Conservation (phyloP, 2,888 invertebrate genomes). For the Drosophila macrospina region DNA sequence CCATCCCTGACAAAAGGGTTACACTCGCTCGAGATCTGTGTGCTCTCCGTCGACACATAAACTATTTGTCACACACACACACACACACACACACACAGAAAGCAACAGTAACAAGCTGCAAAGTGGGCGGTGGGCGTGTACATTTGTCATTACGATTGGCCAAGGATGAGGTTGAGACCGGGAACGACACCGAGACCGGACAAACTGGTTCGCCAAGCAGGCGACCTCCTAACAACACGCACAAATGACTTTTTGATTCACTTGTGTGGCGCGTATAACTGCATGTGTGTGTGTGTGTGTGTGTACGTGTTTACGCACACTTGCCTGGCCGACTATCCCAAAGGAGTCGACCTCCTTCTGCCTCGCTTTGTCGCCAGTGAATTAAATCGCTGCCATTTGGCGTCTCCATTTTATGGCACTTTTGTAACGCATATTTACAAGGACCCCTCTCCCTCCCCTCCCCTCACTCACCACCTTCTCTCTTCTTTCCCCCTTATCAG, state of each 20-base stretch:
- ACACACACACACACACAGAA: slow-evolving; percentile 26
- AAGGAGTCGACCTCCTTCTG: slow-evolving; percentile 52
- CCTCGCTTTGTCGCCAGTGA: slow-evolving; percentile 19
- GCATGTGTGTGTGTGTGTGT: slow-evolving; percentile 2
- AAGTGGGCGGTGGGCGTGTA: slow-evolving; percentile 74
- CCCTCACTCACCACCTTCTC: not conserved
- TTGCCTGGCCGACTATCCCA: slow-evolving; percentile 49
- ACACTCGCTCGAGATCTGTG: slow-evolving; percentile 20
- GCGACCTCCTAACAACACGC: slow-evolving; percentile 42
- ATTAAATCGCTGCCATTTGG: slow-evolving; percentile 68
- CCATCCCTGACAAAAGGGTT: slow-evolving; percentile 45
- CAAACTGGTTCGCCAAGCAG: slow-evolving; percentile 56
- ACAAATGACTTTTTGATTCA: slow-evolving; percentile 79
- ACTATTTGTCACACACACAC: slow-evolving; percentile 56
- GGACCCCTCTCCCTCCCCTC: slow-evolving; percentile 25
- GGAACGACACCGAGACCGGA: slow-evolving; percentile 44
- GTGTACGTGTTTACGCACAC: slow-evolving; percentile 21
- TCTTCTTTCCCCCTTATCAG: slow-evolving; percentile 46
- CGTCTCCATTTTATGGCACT: slow-evolving; percentile 68
- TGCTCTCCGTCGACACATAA: slow-evolving; percentile 10
- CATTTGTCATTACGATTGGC: slow-evolving; percentile 74
- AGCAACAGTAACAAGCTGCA: slow-evolving; percentile 21
- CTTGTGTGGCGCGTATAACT: slow-evolving; percentile 37
- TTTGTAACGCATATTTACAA: slow-evolving; percentile 56
- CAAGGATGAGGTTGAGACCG: slow-evolving; percentile 8